Evolutionary conservation across 2,113 vertebrate genomes (phyloP), one percentile per base, ranked within the genome.

Genomic region (Sisor rabdophorus): DNA sequence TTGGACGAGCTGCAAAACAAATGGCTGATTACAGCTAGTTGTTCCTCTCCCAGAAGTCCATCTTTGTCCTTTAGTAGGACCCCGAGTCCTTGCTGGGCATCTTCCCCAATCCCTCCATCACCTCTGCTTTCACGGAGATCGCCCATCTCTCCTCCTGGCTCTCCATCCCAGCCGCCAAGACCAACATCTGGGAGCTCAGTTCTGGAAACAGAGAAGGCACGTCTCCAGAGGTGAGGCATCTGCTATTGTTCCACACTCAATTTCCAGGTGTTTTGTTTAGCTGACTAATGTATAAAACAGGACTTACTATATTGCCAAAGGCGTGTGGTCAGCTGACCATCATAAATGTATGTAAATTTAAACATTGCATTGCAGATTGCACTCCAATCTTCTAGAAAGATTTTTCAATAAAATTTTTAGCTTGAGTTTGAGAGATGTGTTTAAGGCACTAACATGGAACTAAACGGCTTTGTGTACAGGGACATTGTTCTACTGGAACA

Each of bases 1-100:
- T 81, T 93, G 26, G 73, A 55, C 52, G 88, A 91, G 32, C 87
- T 95, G 4, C 92, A 93, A 65, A 88, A 84, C 2, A 83, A 82
- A 67, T 88, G 94, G 83, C 83, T 83, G 84, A 87, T 78, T 30
- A 82, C 86, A 58, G 84, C 87, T 19, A 79, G 87, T 78, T 26
- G 50, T 26, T 79, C 86, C 63, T 84, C 82, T 24, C 80, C 85
- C n/a, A 81, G 78, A 52, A 77, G 86, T 47, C 4, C 73, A 16
- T 52, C 61, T 50, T 68, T 75, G 73, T 80, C 81, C 73, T 80
- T 85, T 67, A 26, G 78, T 26, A 86, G 86, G 9, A 71, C 83
- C n/a, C 30, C 80, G 2, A 88, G 86, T 73, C 86, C 88, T n/a
- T 89, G 85, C 75, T 85, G 89, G 85, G 76, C 87, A 48, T 88